Percentiles rank a stretch among this genome's conserved stretches.
Conservation (phyloP, 2,797 vertebrate species). For the Myotis pilosus region DNA sequence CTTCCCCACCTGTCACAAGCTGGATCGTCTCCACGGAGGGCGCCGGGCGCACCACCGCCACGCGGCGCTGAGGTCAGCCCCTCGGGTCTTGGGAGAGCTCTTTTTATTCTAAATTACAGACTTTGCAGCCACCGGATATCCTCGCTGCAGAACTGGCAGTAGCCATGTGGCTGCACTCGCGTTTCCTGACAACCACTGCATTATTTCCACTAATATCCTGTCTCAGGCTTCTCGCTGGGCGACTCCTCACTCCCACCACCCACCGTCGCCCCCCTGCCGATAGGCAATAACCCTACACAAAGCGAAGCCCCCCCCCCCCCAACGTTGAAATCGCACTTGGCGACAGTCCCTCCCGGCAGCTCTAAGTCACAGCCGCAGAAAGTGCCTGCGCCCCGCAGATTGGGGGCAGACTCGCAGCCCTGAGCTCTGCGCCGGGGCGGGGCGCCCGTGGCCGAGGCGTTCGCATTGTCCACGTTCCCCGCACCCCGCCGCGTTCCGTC, state of each 20-base stretch:
- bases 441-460: conserved; percentile 21
- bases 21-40: conserved; percentile 45
- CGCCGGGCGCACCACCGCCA: conserved; percentile 48
- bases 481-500: conserved; percentile 41
- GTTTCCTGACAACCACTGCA: conserved; percentile 65
- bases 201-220: conserved; percentile 59
- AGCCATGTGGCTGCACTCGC: conserved; percentile 69
- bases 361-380: neutral
- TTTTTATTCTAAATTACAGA: conserved; percentile 67
- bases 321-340: neutral
- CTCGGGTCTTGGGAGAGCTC: conserved; percentile 37
- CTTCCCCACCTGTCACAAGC: conserved; percentile 63
- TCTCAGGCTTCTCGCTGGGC: neutral
- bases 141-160: conserved; percentile 64
- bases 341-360: neutral
- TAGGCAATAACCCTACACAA: neutral
- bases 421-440: neutral
- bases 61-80: conserved; percentile 68
- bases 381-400: neutral
- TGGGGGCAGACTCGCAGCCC: neutral
- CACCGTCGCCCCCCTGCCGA: neutral
- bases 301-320: neutral
- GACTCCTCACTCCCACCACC: neutral
- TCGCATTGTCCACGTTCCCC: conserved; percentile 29
- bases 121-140: conserved; percentile 74